A percentile compares a stretch with the other conserved stretches of the same genome.
These are phyloP conservation scores for Heliconius charithonia DNA, from an alignment of 2,888 invertebrate genomes.

Conservation along the genomic window DNA sequence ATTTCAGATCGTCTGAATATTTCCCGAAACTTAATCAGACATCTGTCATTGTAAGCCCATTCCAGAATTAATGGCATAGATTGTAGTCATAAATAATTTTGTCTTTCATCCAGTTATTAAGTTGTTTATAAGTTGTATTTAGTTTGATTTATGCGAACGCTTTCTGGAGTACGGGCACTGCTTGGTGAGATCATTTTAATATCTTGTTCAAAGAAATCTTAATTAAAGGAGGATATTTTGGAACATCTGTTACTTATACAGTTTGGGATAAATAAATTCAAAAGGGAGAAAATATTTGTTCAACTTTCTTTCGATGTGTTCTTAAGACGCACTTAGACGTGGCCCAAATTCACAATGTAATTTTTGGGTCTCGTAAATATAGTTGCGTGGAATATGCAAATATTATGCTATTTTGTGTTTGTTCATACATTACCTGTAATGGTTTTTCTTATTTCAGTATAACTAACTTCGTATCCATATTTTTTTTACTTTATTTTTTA, in stretches of 20 bases:
- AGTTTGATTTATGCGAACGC: constrained; percentile 41
- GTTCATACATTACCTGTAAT: background rate
- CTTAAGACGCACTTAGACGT: constrained; percentile 8
- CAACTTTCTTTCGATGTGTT: constrained; percentile 1
- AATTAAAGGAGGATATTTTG: constrained; percentile 47
- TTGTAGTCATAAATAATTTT: constrained; percentile 29
- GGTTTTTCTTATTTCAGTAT: background rate
- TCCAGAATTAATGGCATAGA: constrained; percentile 26
- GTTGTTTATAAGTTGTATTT: constrained; percentile 38
- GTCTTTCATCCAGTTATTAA: constrained; percentile 22
- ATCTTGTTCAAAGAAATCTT: constrained; percentile 44
- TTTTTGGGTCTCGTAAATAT: background rate
- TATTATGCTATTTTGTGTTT: background rate
- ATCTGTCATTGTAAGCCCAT: constrained; percentile 23
- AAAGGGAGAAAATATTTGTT: constrained; percentile 7
- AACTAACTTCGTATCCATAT: background rate
- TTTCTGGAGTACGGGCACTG: constrained; percentile 20
- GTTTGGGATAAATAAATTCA: constrained; percentile 34
- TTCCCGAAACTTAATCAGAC: background rate
- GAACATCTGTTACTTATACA: constrained; percentile 45
- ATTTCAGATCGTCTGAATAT: background rate
- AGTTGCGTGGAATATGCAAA: background rate
- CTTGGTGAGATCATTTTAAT: constrained; percentile 45
- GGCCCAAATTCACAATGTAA: background rate
- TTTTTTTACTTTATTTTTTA: no score